These are phyloP conservation scores for Agrotis ipsilon DNA, from an alignment of 2,888 invertebrate species.

Conservation along the genomic window DNA sequence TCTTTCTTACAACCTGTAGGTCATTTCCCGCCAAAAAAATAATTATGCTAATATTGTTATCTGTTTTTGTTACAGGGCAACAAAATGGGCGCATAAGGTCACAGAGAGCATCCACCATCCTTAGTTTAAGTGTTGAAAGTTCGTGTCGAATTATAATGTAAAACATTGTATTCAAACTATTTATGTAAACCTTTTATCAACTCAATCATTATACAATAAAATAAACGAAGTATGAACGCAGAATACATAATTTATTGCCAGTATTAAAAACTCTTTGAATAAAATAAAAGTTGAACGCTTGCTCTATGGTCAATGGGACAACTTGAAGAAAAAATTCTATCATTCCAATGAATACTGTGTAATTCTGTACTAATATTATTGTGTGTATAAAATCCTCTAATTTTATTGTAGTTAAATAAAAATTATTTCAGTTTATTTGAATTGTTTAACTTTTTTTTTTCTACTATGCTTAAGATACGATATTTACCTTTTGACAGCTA, in stretches of 20 bases:
- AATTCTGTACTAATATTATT: constrained; percentile 38
- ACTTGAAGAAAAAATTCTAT: constrained; percentile 19
- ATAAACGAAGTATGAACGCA: constrained; percentile 17
- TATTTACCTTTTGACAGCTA: too few species aligned
- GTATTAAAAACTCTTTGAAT: constrained; percentile 31
- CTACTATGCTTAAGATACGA: too few species aligned
- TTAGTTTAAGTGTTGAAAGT: constrained; percentile 52
- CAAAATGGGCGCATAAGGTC: constrained; percentile 61
- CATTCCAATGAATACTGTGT: constrained; percentile 56
- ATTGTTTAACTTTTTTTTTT: background rate
- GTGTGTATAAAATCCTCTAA: constrained; percentile 65
- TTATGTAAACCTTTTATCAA: constrained; percentile 37
- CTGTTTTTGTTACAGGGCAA: constrained; percentile 80
- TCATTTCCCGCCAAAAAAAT: too few species aligned
- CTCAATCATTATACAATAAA: constrained; percentile 13
- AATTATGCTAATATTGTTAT: constrained; percentile 22
- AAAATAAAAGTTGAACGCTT: constrained; percentile 25
- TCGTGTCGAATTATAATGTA: constrained; percentile 50
- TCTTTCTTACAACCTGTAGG: too few species aligned
- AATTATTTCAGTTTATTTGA: constrained; percentile 76
- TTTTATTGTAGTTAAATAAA: constrained; percentile 75
- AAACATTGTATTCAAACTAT: constrained; percentile 42
- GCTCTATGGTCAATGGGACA: constrained; percentile 31
- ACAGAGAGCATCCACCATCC: constrained; percentile 51
- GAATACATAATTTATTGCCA: constrained; percentile 10